A percentile compares a stretch with the other conserved stretches of the same genome.
Evolutionary conservation across 2,888 invertebrate genomes (phyloP).

Genomic region (Therioaphis trifolii): DNA sequence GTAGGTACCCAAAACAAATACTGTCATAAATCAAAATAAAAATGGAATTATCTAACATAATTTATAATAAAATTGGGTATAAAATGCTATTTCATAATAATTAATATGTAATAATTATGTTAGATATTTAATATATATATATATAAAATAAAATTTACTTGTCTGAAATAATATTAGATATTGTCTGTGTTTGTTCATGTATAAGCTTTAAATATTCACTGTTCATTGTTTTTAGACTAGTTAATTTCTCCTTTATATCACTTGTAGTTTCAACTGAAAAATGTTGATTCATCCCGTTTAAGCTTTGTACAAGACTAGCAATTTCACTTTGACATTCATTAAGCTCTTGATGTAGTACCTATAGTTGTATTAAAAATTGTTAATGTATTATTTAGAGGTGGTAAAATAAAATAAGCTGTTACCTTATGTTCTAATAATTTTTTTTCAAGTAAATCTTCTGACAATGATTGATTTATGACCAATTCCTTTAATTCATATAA

Average conservation of each 20-base stretch:
- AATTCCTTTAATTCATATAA: conserved; percentile 38
- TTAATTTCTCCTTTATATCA: conserved; percentile 33
- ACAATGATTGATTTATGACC: conserved; percentile 50
- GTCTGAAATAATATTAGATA: conserved; percentile 41
- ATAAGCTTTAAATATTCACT: conserved; percentile 45
- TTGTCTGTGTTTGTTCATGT: conserved; percentile 43
- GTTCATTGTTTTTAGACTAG: conserved; percentile 27
- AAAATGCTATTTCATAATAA: not conserved
- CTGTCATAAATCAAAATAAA: too few species aligned
- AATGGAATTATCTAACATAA: too few species aligned
- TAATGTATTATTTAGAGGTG: not conserved
- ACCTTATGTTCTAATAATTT: conserved; percentile 64
- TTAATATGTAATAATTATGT: not conserved
- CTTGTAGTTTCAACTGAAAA: conserved; percentile 52
- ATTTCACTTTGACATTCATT: conserved; percentile 55
- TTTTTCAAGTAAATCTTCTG: conserved; percentile 60
- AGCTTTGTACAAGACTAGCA: conserved; percentile 33
- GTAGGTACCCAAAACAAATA: too few species aligned
- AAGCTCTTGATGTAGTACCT: conserved; percentile 53
- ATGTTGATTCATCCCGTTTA: conserved; percentile 44
- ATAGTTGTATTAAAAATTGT: not conserved
- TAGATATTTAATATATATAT: not conserved
- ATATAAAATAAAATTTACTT: conserved; percentile 35
- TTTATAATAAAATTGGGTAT: not conserved
- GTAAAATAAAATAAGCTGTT: not conserved